A percentile compares a stretch with the other conserved stretches of the same genome.
Conservation (phyloP, 2,113 vertebrate species). For the Manacus vitellinus region DNA sequence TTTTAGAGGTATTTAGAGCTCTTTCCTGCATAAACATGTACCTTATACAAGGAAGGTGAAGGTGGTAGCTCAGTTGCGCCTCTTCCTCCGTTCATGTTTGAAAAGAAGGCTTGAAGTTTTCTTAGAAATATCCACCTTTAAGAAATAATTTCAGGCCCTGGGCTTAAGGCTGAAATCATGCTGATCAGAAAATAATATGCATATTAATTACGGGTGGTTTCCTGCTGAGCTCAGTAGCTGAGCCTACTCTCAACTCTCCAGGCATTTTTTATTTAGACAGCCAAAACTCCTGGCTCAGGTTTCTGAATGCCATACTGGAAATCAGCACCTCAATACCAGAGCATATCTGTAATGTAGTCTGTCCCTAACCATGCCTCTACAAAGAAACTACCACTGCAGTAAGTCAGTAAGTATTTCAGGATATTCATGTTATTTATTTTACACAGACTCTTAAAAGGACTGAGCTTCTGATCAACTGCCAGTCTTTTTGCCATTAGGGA, state of each 20-base stretch:
- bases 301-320: background rate
- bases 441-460: background rate
- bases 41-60: background rate
- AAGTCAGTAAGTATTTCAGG: background rate
- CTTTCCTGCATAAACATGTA: background rate
- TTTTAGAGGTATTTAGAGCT: background rate
- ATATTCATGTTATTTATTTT: background rate
- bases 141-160: background rate
- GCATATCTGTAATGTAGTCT: background rate
- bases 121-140: background rate
- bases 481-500: background rate
- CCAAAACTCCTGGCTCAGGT: background rate
- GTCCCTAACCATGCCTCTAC: background rate
- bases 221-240: background rate
- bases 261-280: background rate
- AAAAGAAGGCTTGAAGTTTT: background rate
- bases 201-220: background rate
- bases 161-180: background rate
- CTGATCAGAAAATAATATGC: background rate
- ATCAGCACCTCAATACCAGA: background rate
- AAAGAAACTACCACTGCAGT: background rate
- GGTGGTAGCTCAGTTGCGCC: background rate
- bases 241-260: background rate
- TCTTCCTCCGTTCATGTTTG: background rate
- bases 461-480: background rate